phyloP scores from a whole-genome alignment of 2,113 vertebrate species.

The Sula dactylatra region DNA sequence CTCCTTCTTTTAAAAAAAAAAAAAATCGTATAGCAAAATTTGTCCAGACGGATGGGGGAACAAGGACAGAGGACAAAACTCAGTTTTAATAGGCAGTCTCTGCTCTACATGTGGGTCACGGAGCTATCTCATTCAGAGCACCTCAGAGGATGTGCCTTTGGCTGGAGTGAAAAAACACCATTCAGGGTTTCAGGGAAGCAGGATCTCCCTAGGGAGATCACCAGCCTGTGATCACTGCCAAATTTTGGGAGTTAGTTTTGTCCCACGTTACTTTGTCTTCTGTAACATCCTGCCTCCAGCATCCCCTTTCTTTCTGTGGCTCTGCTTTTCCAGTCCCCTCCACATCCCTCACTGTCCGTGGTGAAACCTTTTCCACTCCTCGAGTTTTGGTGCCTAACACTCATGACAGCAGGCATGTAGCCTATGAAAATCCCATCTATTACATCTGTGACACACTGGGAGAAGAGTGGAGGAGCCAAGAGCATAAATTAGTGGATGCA shows the following conservation, averaged over 20 bases:
- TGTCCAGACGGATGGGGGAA: background rate
- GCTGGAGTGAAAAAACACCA: background rate
- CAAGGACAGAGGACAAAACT: background rate
- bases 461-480: background rate
- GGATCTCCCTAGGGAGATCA: background rate
- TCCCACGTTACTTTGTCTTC: background rate
- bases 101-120: background rate
- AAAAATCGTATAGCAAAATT: background rate
- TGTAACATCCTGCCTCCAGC: background rate
- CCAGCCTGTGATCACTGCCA: background rate
- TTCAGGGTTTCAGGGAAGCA: background rate
- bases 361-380: background rate
- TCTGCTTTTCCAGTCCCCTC: background rate
- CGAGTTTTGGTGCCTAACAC: background rate
- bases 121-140: background rate
- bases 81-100: background rate
- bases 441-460: background rate
- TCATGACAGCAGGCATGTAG: background rate
- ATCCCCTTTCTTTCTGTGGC: background rate
- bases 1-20: background rate
- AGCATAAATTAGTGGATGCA: background rate
- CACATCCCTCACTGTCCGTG: background rate
- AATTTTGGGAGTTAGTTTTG: no score
- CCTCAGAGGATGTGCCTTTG: background rate
- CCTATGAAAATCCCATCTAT: background rate